Percentiles rank a stretch among this genome's conserved stretches.
Evolutionary conservation across 2,797 vertebrate genomes (phyloP).

Genomic region (Nannoperca obscura): DNA sequence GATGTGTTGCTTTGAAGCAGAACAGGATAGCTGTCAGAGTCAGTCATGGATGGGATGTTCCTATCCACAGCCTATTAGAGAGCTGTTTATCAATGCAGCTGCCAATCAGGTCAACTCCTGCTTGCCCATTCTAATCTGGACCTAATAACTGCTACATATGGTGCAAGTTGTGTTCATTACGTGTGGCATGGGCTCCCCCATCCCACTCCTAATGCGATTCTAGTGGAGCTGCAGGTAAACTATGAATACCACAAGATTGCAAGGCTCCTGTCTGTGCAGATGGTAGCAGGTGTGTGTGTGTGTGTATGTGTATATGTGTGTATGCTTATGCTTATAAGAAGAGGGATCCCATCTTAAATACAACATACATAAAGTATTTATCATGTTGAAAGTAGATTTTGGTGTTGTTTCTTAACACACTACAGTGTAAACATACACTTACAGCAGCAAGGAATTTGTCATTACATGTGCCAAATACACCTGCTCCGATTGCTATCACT

Average conservation of each 20-base stretch:
- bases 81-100: slow-evolving; percentile 82
- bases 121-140: slow-evolving; percentile 76
- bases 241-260: slow-evolving; percentile 56
- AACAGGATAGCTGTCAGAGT: slow-evolving; percentile 79
- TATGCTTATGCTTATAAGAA: slow-evolving; percentile 1
- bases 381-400: neutral
- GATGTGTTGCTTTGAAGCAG: slow-evolving; percentile 77
- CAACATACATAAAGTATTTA: slow-evolving; percentile 7
- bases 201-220: slow-evolving; percentile 61
- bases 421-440: neutral
- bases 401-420: neutral
- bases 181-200: slow-evolving; percentile 33
- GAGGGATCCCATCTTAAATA: neutral
- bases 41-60: slow-evolving; percentile 83
- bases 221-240: slow-evolving; percentile 61
- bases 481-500: too few species aligned
- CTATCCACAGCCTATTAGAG: slow-evolving; percentile 81
- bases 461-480: neutral
- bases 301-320: neutral
- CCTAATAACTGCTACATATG: slow-evolving; percentile 78
- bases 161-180: slow-evolving; percentile 77
- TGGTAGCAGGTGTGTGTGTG: slow-evolving; percentile 29
- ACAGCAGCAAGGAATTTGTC: slow-evolving; percentile 19
- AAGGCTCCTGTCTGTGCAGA: slow-evolving; percentile 39
- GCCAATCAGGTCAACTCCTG: slow-evolving; percentile 69